Conservation (phyloP, 2,797 vertebrate species). For the Galagoides demidoff region DNA sequence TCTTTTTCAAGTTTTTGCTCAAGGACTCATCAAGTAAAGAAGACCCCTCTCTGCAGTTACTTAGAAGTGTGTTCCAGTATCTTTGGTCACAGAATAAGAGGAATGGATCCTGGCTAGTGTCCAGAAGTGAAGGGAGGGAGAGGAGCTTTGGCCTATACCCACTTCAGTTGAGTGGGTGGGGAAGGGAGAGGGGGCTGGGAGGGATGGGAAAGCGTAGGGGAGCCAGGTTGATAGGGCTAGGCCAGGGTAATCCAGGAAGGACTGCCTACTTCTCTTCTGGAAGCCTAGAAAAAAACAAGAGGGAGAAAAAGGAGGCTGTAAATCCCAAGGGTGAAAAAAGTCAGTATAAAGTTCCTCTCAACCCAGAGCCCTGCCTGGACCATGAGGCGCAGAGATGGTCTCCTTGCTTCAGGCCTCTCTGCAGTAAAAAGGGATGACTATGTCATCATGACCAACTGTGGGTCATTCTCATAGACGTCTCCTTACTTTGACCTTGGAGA, state of each 20-base stretch:
- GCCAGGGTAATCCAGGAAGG: conserved; percentile 52
- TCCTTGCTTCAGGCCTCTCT: background rate
- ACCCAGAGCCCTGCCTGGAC: background rate
- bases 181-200: background rate
- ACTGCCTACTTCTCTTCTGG: conserved; percentile 33
- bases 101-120: background rate
- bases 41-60: background rate
- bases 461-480: background rate
- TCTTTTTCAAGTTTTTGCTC: background rate
- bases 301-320: background rate
- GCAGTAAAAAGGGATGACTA: background rate
- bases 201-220: background rate
- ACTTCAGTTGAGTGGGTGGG: background rate
- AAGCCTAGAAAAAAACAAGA: conserved; percentile 63
- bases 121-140: background rate
- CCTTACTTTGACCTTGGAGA: conserved; percentile 6
- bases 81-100: conserved; percentile 32
- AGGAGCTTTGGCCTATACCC: background rate
- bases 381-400: background rate
- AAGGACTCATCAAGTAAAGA: background rate
- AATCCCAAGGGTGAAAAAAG: background rate
- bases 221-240: conserved; percentile 6
- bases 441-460: background rate
- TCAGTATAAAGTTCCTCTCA: background rate
- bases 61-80: background rate